A percentile compares a stretch with the other conserved stretches of the same genome.
phyloP scores from a whole-genome alignment of 2,797 vertebrate species.

The Scolopax bukidnonensis region DNA sequence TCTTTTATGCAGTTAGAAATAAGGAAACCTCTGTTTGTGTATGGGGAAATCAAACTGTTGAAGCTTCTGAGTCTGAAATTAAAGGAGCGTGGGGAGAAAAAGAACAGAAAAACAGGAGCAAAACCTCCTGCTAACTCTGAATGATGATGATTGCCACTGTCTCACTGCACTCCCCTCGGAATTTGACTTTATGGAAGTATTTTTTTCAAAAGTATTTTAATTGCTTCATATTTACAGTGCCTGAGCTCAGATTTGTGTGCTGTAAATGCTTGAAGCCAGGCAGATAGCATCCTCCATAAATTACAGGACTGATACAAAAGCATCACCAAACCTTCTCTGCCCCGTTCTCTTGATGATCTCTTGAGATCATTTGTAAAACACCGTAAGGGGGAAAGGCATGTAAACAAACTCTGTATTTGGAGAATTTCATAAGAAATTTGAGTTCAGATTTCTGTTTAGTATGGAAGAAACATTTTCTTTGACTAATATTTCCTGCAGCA shows the following conservation, averaged over 20 bases:
- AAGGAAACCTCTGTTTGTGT: background rate
- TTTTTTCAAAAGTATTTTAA: slow-evolving; percentile 37
- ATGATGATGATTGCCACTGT: background rate
- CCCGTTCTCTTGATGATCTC: background rate
- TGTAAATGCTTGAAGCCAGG: background rate
- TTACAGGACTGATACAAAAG: background rate
- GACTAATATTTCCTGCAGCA: background rate
- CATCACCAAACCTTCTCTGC: background rate
- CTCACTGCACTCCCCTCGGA: background rate
- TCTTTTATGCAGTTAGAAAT: slow-evolving; percentile 31
- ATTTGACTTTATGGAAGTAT: background rate
- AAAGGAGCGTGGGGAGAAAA: background rate
- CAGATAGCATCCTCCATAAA: background rate
- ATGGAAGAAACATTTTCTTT: background rate
- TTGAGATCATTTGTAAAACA: background rate
- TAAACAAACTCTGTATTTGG: background rate
- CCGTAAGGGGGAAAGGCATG: rapidly evolving
- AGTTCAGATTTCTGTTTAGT: background rate
- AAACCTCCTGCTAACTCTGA: slow-evolving; percentile 11
- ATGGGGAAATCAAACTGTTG: slow-evolving; percentile 32
- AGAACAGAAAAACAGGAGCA: background rate
- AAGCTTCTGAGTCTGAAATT: slow-evolving; percentile 13
- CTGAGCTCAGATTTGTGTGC: background rate
- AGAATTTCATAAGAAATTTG: background rate
- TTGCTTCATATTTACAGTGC: background rate